These are phyloP conservation scores for Lobophora halterata DNA, from an alignment of 2,888 invertebrate species.

Conservation along the genomic window DNA sequence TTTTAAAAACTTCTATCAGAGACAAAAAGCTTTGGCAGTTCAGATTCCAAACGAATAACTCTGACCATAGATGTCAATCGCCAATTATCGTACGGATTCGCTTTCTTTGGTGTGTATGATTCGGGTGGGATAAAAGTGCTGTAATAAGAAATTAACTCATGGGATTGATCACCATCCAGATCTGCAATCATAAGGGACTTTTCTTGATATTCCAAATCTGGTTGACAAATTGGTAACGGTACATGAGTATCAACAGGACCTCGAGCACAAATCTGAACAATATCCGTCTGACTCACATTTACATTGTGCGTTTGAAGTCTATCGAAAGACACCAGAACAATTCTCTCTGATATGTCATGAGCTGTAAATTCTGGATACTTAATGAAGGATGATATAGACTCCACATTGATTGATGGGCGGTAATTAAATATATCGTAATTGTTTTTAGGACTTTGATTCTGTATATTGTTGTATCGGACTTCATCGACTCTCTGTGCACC, in stretches of 20 bases:
- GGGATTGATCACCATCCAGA: slow-evolving; percentile 87
- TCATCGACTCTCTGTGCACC: slow-evolving; percentile 73
- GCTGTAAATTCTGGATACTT: slow-evolving; percentile 73
- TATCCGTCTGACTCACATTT: slow-evolving; percentile 89
- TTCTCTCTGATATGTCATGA: slow-evolving; percentile 85
- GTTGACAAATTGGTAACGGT: slow-evolving; percentile 83
- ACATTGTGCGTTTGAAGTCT: slow-evolving; percentile 86
- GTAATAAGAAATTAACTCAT: slow-evolving; percentile 88
- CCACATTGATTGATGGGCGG: slow-evolving; percentile 42
- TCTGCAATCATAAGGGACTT: slow-evolving; percentile 87
- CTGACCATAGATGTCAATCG: slow-evolving; percentile 84
- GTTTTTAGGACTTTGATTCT: slow-evolving; percentile 72
- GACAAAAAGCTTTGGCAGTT: slow-evolving; percentile 85
- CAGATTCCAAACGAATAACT: slow-evolving; percentile 85
- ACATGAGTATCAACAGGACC: slow-evolving; percentile 53
- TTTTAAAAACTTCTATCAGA: slow-evolving; percentile 45
- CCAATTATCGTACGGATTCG: slow-evolving; percentile 75
- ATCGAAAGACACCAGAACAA: slow-evolving; percentile 89
- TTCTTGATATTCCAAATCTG: slow-evolving; percentile 86
- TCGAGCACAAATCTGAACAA: slow-evolving; percentile 85
- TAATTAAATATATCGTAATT: slow-evolving; percentile 65
- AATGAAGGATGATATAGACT: slow-evolving; percentile 63
- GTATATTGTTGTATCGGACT: slow-evolving; percentile 66
- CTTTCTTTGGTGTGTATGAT: slow-evolving; percentile 54
- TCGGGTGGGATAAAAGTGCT: slow-evolving; percentile 82